Evolutionary conservation across 1,140 invertebrate species (phyloP), one percentile per base, ranked within the genome.

Genomic region (Drosophila setifemur): DNA sequence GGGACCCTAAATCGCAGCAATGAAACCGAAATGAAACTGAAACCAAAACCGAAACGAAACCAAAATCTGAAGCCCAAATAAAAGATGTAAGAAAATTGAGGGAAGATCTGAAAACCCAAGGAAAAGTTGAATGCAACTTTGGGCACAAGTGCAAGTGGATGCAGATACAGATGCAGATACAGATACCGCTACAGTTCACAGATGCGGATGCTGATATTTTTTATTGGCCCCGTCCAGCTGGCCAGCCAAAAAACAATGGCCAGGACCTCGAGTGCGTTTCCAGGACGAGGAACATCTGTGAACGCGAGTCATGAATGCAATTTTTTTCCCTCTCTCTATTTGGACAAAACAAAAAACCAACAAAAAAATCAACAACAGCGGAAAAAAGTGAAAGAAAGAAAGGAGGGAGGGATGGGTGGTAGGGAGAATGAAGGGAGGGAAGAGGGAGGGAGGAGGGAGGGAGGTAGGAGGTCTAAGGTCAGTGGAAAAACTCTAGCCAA

Each of bases 221-320:
- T 60, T 71, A 39, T 69, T 69, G 63, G 42, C 49, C 48, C 61
- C 49, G 49, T 48, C 35, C 47, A 45, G 28, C 45, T 48, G 26
- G 11, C 23, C 7, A 42, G 43, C 19, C 8, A 2, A 43, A 11
- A 25, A 31, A 68, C 64, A 68, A 68, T 69, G 66, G 33, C 66
- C 33, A 21, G 63, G 63, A 69, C 63, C 54, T 40, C 42, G 40
- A 26, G 33, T 50, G 26, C 42, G 66, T 28, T 55, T 68, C 26
- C 49, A 68, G 50, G 61, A 68, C 66, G 19, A 26, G 26, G 61
- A 14, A 54, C 63, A 68, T 68, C 63, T 69, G 66, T 47, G 66
- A 69, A 68, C 42, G 47, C 26, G 57, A 69, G 42, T 7, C 50
- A 47, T 55, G 26, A 69, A 55, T 40, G 64, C 50, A 42, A 31